Evolutionary conservation across 2,113 vertebrate species (phyloP).

Genomic region (Perca fluviatilis): DNA sequence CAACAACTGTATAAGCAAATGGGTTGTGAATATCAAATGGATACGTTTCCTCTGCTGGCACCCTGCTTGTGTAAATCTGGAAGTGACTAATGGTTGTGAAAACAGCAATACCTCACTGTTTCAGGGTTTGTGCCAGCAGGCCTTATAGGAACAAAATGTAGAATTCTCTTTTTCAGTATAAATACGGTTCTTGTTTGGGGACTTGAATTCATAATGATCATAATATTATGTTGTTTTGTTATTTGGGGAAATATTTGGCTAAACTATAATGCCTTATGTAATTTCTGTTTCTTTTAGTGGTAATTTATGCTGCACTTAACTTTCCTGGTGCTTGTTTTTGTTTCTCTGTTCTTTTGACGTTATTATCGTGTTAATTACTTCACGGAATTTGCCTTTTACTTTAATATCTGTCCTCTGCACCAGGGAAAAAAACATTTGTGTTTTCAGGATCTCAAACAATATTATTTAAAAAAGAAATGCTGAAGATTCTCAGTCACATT

Average conservation of each 20-base stretch:
- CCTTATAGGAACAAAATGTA: not conserved
- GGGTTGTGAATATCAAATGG: constrained; percentile 64
- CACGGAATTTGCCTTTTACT: constrained; percentile 14
- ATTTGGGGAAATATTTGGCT: constrained; percentile 19
- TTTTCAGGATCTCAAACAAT: not conserved
- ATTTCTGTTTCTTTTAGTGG: not conserved
- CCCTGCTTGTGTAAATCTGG: constrained; percentile 54
- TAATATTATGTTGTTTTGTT: constrained; percentile 16
- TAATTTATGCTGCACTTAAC: constrained; percentile 50
- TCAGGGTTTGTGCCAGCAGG: not conserved
- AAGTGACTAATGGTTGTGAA: constrained; percentile 54
- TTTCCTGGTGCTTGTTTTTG: constrained; percentile 29
- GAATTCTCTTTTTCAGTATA: not conserved
- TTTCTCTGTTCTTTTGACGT: constrained; percentile 19
- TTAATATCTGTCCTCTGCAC: constrained; percentile 29
- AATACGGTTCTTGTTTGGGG: not conserved
- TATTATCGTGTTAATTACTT: constrained; percentile 23
- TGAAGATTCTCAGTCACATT: constrained; percentile 1
- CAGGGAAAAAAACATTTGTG: not conserved
- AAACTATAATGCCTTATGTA: not conserved
- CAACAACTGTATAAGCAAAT: constrained; percentile 68
- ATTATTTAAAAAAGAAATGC: not conserved
- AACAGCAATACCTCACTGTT: constrained; percentile 39
- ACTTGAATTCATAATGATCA: constrained; percentile 17
- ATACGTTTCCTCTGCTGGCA: constrained; percentile 30